Evolutionary conservation across 92 coral and sea anemone species (phyloP), one percentile per base, ranked within the genome.

Genomic region (Actinernus sp.): DNA sequence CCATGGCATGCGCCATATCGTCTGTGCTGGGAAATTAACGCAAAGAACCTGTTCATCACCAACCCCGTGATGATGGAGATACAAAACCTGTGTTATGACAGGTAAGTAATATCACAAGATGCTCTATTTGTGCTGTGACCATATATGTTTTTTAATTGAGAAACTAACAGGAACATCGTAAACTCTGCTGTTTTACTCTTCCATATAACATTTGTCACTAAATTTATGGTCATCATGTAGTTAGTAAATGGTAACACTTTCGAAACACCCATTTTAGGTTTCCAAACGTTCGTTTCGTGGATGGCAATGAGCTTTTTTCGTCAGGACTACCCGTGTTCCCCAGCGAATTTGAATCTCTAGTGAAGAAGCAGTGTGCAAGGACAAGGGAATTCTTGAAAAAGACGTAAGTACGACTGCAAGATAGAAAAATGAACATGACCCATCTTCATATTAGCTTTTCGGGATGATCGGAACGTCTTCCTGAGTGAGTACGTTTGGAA

Each of bases 21-120:
- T 36, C 52, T 34, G 26, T 73, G 71, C 20, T 92, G 94, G 79
- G 99, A 95, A 16, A 74, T 66, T 13, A 89, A 76, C 55, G 81
- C 72, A 24, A 95, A 77, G 84, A 95, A 95, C 52, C 66, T 95
- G 27, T 95, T 95, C 31, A 90, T 79, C 24, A 95, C 99, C 56
- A 95, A 95, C 60, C 97, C 97, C 16, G 97, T 95, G 26, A 95
- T 95, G 99, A 95, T 87, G 99, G 93, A 84, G 40, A 95, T 95
- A 55, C 99, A 95, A 71, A 91, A 95, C 74, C 90, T 95, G 12
- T 95, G 97, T 95, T 87, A 84, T 74, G 96, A 91, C 94, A 87
- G 89, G 99, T 95, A 55, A 57, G 78, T 20, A n/a, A n/a, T n/a
- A n/a, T n/a, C n/a, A n/a, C n/a, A 55, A 55, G 34, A 12, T 14